Evolutionary conservation across 2,797 vertebrate species (phyloP).

Genomic region (Cyprinella venusta): DNA sequence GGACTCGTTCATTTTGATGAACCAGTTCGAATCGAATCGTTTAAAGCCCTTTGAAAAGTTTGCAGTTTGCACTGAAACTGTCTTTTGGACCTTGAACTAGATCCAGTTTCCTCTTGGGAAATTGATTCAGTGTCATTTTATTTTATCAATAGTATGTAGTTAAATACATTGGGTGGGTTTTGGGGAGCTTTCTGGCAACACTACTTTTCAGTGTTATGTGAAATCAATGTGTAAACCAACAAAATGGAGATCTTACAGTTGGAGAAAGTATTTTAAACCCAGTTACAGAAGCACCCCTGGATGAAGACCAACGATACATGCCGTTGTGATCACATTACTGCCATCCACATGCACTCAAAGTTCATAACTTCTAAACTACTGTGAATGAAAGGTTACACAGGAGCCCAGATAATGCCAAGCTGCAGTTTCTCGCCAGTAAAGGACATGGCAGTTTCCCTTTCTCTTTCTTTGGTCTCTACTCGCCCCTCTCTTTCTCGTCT

Average conservation of each 20-base stretch:
- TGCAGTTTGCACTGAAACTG: too few relatives aligned
- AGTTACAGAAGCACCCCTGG: neutral
- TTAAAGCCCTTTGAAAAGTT: too few relatives aligned
- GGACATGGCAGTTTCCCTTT: slow-evolving; percentile 1
- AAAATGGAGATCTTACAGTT: neutral
- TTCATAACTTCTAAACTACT: slow-evolving; percentile 51
- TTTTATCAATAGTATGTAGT: neutral
- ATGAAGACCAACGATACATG: neutral
- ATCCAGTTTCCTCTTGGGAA: neutral
- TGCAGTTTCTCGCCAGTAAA: neutral
- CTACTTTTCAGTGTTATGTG: neutral
- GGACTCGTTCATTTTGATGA: too few relatives aligned
- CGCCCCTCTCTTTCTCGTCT: slow-evolving; percentile 48
- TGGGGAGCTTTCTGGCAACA: too few relatives aligned
- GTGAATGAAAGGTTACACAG: slow-evolving; percentile 64
- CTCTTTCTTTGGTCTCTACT: slow-evolving; percentile 53
- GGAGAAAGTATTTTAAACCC: neutral
- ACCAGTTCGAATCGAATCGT: too few relatives aligned
- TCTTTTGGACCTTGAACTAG: too few relatives aligned
- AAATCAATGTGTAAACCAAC: neutral
- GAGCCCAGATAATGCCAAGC: slow-evolving; percentile 62
- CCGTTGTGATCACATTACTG: slow-evolving; percentile 59
- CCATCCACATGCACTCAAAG: slow-evolving; percentile 61
- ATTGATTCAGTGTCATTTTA: neutral
- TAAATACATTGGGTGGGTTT: neutral